phyloP scores from a whole-genome alignment of 64 coral and sea anemone genomes.

The Actinia tenebrosa region DNA sequence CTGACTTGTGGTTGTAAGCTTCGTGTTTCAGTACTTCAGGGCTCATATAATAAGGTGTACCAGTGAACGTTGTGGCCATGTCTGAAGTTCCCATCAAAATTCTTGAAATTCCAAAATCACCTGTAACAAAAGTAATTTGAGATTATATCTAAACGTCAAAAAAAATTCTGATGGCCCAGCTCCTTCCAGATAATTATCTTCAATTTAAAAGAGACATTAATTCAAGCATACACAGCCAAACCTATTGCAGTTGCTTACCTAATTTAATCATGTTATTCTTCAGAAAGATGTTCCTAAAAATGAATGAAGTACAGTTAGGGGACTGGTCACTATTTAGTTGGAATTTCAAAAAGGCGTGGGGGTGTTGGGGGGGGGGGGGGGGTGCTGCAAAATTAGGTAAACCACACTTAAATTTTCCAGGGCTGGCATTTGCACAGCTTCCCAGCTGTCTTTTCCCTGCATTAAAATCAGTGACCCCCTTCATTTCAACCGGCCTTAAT shows the following conservation, averaged over 20 bases:
- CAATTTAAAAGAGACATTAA: too few relatives aligned
- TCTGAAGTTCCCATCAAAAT: constrained; percentile 98
- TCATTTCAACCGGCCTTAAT: too few relatives aligned
- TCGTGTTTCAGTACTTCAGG: constrained; percentile 99
- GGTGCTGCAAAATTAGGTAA: too few relatives aligned
- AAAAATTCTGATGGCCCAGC: too few relatives aligned
- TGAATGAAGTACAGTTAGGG: neutral
- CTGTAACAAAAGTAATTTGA: neutral
- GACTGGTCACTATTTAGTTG: neutral
- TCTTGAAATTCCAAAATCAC: constrained; percentile 99
- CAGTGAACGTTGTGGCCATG: constrained; percentile 98
- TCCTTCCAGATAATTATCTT: too few relatives aligned
- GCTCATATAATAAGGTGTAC: constrained; percentile 99
- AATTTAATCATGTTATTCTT: constrained; percentile 98
- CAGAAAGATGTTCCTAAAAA: constrained; percentile 85
- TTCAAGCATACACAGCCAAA: too few relatives aligned
- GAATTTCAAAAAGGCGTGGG: too few relatives aligned
- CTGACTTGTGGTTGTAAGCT: constrained; percentile 94
- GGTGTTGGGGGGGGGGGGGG: too few relatives aligned
- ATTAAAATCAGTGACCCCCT: too few relatives aligned
- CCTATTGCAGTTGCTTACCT: constrained; percentile 33
- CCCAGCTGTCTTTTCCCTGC: too few relatives aligned
- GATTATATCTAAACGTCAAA: neutral
- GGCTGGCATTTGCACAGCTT: too few relatives aligned
- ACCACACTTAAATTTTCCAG: too few relatives aligned